Percentiles rank a stretch among this genome's conserved stretches.
Conservation (phyloP, 2,797 vertebrate genomes). For the Artibeus lituratus region DNA sequence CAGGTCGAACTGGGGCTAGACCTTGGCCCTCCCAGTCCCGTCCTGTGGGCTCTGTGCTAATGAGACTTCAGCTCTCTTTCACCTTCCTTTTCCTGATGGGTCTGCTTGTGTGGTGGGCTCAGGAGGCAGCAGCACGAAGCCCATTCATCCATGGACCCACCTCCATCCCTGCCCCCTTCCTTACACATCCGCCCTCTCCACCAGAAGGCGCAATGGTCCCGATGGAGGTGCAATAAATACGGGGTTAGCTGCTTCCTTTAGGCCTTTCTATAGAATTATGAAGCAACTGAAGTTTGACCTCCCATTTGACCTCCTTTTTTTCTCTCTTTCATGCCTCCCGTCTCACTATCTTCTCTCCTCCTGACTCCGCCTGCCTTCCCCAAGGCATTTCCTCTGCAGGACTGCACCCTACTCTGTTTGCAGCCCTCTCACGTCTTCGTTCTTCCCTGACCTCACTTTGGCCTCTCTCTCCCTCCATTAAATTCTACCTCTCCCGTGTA, state of each 20-base stretch:
- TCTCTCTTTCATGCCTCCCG: neutral
- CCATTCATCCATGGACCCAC: neutral
- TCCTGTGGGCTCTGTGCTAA: too few relatives aligned
- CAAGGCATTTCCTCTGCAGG: neutral
- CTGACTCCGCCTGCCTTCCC: neutral
- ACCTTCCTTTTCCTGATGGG: neutral
- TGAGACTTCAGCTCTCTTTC: neutral
- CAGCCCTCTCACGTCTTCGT: neutral
- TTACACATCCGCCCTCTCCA: neutral
- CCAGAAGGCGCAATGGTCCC: neutral
- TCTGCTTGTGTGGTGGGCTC: neutral
- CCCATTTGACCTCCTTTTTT: neutral
- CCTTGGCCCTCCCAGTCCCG: fast-evolving
- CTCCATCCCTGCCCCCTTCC: neutral
- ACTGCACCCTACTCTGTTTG: neutral
- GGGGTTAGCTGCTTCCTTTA: neutral
- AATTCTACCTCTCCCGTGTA: neutral
- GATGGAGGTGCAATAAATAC: neutral
- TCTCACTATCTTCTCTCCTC: neutral
- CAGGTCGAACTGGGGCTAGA: neutral
- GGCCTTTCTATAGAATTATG: neutral
- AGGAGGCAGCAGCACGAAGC: neutral
- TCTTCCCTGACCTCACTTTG: neutral
- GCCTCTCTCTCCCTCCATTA: neutral
- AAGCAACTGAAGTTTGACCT: neutral